These are phyloP conservation scores for Catonia carolina DNA, from an alignment of 2,888 invertebrate species.

Conservation along the genomic window DNA sequence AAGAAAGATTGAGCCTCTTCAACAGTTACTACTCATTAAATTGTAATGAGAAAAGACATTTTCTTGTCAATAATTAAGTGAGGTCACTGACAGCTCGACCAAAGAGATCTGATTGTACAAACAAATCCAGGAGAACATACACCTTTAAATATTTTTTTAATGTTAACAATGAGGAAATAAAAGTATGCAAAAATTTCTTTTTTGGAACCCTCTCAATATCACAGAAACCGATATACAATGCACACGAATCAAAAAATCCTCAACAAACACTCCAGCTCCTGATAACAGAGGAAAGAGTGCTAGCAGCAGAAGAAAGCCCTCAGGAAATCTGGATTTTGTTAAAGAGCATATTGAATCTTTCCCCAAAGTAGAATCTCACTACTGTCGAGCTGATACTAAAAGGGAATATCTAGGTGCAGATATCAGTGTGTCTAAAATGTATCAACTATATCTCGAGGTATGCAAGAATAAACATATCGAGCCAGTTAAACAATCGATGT, in stretches of 20 bases:
- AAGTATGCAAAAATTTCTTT: background rate
- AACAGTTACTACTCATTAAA: conserved; percentile 16
- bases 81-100: conserved; percentile 14
- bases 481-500: background rate
- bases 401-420: background rate
- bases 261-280: background rate
- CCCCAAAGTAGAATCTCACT: conserved; percentile 8
- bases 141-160: background rate
- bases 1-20: conserved; percentile 11
- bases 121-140: background rate
- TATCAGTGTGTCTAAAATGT: background rate
- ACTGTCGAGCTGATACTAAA: background rate
- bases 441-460: background rate
- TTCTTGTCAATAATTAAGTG: conserved; percentile 7
- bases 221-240: background rate
- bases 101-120: conserved; percentile 7
- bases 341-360: conserved; percentile 3
- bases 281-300: background rate
- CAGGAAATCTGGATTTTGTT: background rate
- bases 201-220: background rate
- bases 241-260: background rate
- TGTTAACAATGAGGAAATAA: background rate
- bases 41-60: conserved; percentile 18
- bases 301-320: background rate
- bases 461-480: background rate